These are phyloP conservation scores for Cheirogaleus medius DNA, from an alignment of 2,113 vertebrate species.

Conservation along the genomic window DNA sequence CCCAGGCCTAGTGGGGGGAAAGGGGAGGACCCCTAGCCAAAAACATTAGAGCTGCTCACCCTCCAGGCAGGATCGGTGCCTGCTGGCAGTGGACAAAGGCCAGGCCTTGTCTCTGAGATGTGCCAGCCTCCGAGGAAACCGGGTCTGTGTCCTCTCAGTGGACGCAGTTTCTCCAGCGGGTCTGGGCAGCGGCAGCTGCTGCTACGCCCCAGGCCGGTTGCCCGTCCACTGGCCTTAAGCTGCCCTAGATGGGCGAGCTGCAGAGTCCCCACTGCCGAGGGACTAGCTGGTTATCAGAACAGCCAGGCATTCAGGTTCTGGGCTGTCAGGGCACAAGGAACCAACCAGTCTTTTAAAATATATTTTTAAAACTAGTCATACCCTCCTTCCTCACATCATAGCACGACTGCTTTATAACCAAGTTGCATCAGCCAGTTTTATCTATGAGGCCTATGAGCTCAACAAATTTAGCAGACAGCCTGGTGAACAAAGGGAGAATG, in stretches of 20 bases:
- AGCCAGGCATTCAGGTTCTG: background rate
- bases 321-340: background rate
- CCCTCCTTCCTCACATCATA: background rate
- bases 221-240: background rate
- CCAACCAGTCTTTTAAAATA: background rate
- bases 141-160: background rate
- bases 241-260: background rate
- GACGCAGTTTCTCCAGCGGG: background rate
- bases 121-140: fast-evolving
- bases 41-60: background rate
- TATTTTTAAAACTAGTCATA: background rate
- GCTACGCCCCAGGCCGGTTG: fast-evolving
- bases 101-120: fast-evolving
- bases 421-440: background rate
- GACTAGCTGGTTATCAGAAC: background rate
- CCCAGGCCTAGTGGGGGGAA: fast-evolving
- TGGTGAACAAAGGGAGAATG: background rate
- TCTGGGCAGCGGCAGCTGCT: background rate
- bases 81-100: background rate
- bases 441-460: fast-evolving
- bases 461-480: background rate
- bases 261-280: too few species aligned
- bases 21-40: background rate
- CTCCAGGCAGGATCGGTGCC: fast-evolving
- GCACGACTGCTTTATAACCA: background rate